Base-by-base conservation (phyloP, 2,888 invertebrate species). In the Acleris emargana region DNA sequence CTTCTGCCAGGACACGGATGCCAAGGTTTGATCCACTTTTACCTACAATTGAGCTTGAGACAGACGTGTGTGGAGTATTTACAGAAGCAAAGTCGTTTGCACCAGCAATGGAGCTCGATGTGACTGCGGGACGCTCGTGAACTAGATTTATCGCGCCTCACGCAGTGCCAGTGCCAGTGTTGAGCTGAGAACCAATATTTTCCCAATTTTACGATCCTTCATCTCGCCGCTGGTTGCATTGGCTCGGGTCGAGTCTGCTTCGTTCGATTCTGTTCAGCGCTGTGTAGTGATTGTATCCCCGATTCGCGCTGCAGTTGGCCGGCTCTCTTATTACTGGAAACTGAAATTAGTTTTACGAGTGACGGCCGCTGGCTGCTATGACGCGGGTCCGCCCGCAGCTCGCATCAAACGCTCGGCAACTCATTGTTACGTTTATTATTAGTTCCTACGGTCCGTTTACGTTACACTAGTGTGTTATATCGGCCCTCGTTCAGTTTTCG, bases 391-490 rank as follows among this genome's bases (percentile, higher is more conserved):
- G 43, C 22, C 5, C 47, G 49, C 58, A 74, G 83, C 83, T 80
- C 83, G 84, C 83, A 88, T 86, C 87, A 84, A 86, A 84, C 76
- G 81, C 77, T 78, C 73, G 76, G 78, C 32, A 82, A 83, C 82
- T 88, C 84, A 89, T 91, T 91, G 91, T 91, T 90, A 86, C 85
- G 76, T 86, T 83, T 91, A 89, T 90, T 89, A 89, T 89, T 91
- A 88, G 87, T 88, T 84, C 80, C 75, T 83, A 77, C 83, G 79
- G 75, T 80, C 79, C 77, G 83, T 83, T 84, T 83, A 84, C 83
- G 78, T 82, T 84, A 84, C 79, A 76, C 76, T 80, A 73, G 74
- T 82, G 79, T 79, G 76, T 82, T 77, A 76, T 80, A 81, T 80
- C 78, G 60, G 61, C 57, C 57, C 60, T 51, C 47, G 57, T 61